Evolutionary conservation across 1,140 invertebrate genomes (phyloP).

Genomic region (Diachasma alloeum): DNA sequence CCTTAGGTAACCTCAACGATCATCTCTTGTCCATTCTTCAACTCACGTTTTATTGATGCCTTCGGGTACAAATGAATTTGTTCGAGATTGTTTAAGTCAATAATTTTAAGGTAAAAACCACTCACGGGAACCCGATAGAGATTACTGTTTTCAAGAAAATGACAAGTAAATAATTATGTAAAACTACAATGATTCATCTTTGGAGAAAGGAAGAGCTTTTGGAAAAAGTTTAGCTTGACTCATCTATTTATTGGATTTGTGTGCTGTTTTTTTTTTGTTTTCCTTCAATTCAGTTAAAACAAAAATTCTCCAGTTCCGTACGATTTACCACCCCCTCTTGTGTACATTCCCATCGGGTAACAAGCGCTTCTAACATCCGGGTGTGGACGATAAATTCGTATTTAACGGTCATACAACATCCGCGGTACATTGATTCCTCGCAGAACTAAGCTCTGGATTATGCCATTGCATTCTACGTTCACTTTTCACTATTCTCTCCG

Average conservation of each 20-base stretch:
- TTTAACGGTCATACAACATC: conserved; percentile 18
- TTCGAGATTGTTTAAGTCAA: not conserved
- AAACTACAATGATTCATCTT: no score
- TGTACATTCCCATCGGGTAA: not conserved
- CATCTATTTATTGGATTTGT: not conserved
- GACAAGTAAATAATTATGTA: no score
- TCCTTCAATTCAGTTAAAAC: not conserved
- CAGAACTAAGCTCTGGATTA: conserved; percentile 11
- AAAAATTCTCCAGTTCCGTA: not conserved
- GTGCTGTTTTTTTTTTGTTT: not conserved
- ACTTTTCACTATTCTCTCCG: not conserved
- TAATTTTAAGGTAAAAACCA: not conserved
- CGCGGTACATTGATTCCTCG: conserved; percentile 25
- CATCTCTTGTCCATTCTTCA: not conserved
- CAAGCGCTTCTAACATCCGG: conserved; percentile 6
- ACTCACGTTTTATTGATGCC: not conserved
- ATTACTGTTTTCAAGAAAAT: no score
- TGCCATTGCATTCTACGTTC: not conserved
- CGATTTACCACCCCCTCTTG: not conserved
- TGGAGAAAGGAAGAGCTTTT: no score
- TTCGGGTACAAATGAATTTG: not conserved
- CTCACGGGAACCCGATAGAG: no score
- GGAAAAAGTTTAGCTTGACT: not conserved
- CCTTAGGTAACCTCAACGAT: not conserved
- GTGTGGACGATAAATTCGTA: conserved; percentile 22